Conservation (phyloP, 1,140 invertebrate genomes). For the Mizuhopecten yessoensis region DNA sequence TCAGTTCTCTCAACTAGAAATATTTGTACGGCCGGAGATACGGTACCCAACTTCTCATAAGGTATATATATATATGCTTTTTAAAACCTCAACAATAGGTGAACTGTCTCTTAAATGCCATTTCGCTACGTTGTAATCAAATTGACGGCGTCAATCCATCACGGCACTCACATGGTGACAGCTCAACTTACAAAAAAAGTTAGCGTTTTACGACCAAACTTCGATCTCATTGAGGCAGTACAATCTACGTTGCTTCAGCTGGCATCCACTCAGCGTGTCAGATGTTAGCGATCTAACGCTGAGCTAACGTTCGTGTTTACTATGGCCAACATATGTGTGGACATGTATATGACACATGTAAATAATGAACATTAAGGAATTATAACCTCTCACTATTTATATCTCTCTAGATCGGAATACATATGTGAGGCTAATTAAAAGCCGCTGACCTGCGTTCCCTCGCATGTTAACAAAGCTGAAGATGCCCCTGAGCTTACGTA, state of each 20-base stretch:
- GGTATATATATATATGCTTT: background rate
- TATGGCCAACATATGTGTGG: background rate
- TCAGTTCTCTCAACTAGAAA: background rate
- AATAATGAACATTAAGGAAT: background rate
- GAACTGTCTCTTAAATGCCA: background rate
- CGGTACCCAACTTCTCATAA: background rate
- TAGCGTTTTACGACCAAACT: background rate
- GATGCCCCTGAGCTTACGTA: background rate
- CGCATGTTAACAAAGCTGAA: background rate
- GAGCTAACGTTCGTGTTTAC: background rate
- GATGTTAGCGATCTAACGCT: background rate
- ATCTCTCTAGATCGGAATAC: too few relatives aligned
- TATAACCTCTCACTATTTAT: background rate
- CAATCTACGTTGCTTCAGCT: too few relatives aligned
- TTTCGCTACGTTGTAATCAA: too few relatives aligned
- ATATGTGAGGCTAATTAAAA: background rate
- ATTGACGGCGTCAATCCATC: too few relatives aligned
- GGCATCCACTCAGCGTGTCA: too few relatives aligned
- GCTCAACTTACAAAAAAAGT: background rate
- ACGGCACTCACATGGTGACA: too few relatives aligned
- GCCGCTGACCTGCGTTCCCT: background rate
- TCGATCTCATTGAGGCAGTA: background rate
- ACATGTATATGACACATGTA: slow-evolving; percentile 9
- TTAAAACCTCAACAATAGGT: background rate
- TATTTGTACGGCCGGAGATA: too few relatives aligned